These are phyloP conservation scores for Orycteropus afer DNA, from an alignment of 2,113 vertebrate genomes.

Conservation along the genomic window DNA sequence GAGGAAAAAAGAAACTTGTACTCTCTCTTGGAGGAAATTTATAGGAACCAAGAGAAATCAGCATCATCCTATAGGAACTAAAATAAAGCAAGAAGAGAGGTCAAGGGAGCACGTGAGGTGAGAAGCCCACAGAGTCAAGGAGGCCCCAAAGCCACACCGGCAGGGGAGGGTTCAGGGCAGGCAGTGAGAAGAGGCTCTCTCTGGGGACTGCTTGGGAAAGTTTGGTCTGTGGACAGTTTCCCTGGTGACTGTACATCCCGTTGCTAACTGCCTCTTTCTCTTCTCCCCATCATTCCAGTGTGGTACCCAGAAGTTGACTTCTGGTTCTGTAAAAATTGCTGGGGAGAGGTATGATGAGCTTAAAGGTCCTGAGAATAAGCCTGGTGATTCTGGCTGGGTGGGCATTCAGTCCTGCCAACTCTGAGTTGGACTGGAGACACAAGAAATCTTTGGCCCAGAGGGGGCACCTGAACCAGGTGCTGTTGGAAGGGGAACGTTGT, in stretches of 20 bases:
- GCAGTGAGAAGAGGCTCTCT: neutral
- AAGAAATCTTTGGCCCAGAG: slow-evolving; percentile 84
- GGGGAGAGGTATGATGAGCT: slow-evolving; percentile 82
- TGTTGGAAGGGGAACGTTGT: slow-evolving; percentile 86
- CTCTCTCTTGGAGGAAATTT: slow-evolving; percentile 57
- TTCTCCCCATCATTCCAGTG: neutral
- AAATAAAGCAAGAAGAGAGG: slow-evolving; percentile 45
- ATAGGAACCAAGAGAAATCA: slow-evolving; percentile 58
- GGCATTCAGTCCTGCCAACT: slow-evolving; percentile 81
- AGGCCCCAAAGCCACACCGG: neutral
- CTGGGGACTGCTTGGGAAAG: slow-evolving; percentile 28
- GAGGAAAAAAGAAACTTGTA: slow-evolving; percentile 29
- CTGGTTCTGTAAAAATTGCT: neutral
- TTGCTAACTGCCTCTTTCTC: neutral
- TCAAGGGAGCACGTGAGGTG: neutral
- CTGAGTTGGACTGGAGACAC: slow-evolving; percentile 78
- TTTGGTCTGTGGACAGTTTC: slow-evolving; percentile 22
- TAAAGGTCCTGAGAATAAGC: slow-evolving; percentile 85
- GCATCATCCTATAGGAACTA: slow-evolving; percentile 33
- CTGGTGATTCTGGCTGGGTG: slow-evolving; percentile 87
- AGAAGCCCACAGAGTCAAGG: neutral
- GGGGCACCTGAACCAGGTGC: slow-evolving; percentile 79
- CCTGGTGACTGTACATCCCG: neutral
- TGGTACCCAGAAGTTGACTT: slow-evolving; percentile 62
- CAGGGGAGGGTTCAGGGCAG: neutral